phyloP scores from a whole-genome alignment of 2,113 vertebrate genomes.

The Ceyx margarethae region DNA sequence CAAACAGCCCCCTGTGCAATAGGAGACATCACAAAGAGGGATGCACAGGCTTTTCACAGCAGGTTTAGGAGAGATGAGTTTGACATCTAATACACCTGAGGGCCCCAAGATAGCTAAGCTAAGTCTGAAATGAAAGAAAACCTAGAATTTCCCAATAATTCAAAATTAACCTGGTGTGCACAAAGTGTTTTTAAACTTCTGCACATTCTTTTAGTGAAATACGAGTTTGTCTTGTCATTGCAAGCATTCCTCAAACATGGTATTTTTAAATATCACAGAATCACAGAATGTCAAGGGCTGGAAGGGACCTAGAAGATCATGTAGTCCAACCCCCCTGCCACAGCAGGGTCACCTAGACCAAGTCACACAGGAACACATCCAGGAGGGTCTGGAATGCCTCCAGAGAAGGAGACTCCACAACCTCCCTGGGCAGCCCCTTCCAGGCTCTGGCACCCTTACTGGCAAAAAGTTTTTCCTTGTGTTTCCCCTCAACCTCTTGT shows the following conservation, averaged over 20 bases:
- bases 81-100: neutral
- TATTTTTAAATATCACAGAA: neutral
- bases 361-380: no score
- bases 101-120: fast-evolving
- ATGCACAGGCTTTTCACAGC: neutral
- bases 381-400: no score
- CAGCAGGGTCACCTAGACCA: no score
- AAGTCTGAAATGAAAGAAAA: neutral
- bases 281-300: no score
- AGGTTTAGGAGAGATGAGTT: neutral
- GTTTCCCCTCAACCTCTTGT: no score
- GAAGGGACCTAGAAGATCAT: no score
- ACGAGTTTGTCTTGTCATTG: neutral
- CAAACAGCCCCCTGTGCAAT: neutral
- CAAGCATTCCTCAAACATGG: neutral
- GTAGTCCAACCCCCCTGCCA: no score
- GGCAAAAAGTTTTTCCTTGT: no score
- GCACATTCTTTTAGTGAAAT: neutral
- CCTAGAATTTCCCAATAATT: neutral
- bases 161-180: neutral
- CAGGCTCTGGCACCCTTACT: no score
- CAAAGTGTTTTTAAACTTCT: neutral
- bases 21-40: neutral
- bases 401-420: no score
- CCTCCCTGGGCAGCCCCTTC: no score